Percentiles rank a stretch among this genome's conserved stretches.
phyloP scores from a whole-genome alignment of 1,140 invertebrate genomes.

The Dermatophagoides farinae region DNA sequence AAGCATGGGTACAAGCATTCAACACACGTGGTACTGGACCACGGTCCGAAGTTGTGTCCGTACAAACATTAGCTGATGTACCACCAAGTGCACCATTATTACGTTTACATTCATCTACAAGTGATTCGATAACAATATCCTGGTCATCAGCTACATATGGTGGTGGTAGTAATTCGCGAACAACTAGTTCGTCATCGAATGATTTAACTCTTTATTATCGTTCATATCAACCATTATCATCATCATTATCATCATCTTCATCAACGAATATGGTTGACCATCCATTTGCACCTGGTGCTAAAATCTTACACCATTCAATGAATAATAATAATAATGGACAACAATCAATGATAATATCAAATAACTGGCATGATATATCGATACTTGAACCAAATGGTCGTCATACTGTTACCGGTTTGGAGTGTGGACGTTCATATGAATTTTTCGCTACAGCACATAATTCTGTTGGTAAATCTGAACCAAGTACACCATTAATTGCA shows the following conservation, averaged over 20 bases:
- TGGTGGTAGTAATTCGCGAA: neutral
- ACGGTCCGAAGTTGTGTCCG: slow-evolving; percentile 23
- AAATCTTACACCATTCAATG: neutral
- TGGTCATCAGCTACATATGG: slow-evolving; percentile 13
- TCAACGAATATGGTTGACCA: neutral
- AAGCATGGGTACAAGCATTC: slow-evolving; percentile 24
- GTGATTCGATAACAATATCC: slow-evolving; percentile 11
- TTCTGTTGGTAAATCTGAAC: slow-evolving; percentile 60
- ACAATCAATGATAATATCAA: neutral
- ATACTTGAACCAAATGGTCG: neutral
- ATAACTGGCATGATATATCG: neutral
- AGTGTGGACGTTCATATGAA: slow-evolving; percentile 60
- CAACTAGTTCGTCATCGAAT: neutral
- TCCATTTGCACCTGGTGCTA: neutral
- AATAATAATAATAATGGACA: neutral
- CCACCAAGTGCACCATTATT: slow-evolving; percentile 15
- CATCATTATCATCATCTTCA: no score
- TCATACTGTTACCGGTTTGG: neutral
- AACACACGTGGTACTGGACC: slow-evolving; percentile 28
- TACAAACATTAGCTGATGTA: slow-evolving; percentile 22
- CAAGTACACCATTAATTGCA: slow-evolving; percentile 32
- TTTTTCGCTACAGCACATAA: slow-evolving; percentile 70
- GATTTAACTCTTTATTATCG: slow-evolving; percentile 3
- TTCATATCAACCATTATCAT: neutral
- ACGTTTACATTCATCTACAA: slow-evolving; percentile 7